A percentile compares a stretch with the other conserved stretches of the same genome.
Evolutionary conservation across 2,888 invertebrate genomes (phyloP).

Genomic region (Drosophila nr. perissopoda): DNA sequence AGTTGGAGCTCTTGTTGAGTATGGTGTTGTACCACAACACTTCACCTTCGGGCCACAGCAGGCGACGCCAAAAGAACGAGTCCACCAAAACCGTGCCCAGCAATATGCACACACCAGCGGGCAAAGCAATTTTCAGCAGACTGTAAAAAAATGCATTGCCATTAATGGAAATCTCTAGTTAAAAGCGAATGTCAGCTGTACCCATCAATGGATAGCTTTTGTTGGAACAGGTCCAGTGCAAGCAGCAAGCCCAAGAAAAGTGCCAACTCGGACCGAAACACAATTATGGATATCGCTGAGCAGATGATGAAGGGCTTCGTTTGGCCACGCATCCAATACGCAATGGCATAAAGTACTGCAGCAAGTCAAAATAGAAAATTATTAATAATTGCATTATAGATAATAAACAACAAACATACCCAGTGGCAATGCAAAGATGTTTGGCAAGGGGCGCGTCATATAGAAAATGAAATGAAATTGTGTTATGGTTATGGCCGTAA

Average conservation of each 20-base stretch:
- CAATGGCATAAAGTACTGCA: conserved; percentile 93
- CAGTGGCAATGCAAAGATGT: conserved; percentile 95
- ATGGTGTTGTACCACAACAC: conserved; percentile 98
- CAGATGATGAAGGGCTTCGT: conserved; percentile 91
- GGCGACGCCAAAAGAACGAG: conserved; percentile 95
- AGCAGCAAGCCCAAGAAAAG: conserved; percentile 94
- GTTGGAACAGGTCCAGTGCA: conserved; percentile 90
- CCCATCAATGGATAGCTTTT: conserved; percentile 89
- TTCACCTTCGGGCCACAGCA: conserved; percentile 98
- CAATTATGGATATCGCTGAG: conserved; percentile 94
- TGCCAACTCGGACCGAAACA: conserved; percentile 95
- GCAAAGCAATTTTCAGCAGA: conserved; percentile 89
- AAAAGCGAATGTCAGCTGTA: conserved; percentile 82
- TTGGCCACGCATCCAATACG: conserved; percentile 93
- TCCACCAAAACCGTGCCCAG: conserved; percentile 92
- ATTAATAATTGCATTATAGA: neutral
- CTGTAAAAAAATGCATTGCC: conserved; percentile 84
- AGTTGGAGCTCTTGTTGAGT: conserved; percentile 96
- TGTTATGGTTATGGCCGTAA: conserved; percentile 92
- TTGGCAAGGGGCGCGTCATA: conserved; percentile 96
- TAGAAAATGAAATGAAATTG: conserved; percentile 99
- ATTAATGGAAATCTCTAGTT: neutral
- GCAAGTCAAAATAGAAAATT: conserved; percentile 58
- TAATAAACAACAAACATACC: conserved; percentile 87
- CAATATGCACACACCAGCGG: conserved; percentile 89